Evolutionary conservation across 2,888 invertebrate species (phyloP).

Genomic region (Tetrapedia diversipes): DNA sequence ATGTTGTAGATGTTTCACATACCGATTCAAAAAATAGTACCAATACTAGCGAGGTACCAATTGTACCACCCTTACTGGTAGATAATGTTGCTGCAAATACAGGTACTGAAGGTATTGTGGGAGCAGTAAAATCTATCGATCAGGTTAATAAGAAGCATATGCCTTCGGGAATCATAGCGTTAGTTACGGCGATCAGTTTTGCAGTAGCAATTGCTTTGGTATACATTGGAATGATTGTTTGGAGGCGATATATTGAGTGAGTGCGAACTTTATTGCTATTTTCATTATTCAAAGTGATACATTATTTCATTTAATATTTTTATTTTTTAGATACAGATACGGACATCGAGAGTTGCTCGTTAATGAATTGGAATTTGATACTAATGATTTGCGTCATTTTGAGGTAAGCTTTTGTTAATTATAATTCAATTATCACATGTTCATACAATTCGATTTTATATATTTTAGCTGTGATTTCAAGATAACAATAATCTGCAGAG

Average conservation of each 20-base stretch:
- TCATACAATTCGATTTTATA: conserved; percentile 11
- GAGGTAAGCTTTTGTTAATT: conserved; percentile 78
- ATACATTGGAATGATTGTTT: conserved; percentile 81
- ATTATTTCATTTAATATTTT: neutral
- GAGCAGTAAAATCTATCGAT: conserved; percentile 13
- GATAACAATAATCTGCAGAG: conserved; percentile 13
- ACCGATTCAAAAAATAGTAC: neutral
- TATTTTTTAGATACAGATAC: conserved; percentile 75
- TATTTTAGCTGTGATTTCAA: conserved; percentile 67
- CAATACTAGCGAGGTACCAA: conserved; percentile 15
- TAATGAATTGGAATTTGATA: conserved; percentile 82
- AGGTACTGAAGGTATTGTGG: neutral
- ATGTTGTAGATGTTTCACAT: conserved; percentile 4
- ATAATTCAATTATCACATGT: conserved; percentile 32
- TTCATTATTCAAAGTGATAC: neutral
- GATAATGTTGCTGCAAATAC: neutral
- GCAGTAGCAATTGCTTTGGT: conserved; percentile 78
- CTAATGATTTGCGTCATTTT: conserved; percentile 82
- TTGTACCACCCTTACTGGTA: conserved; percentile 9
- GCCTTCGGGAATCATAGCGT: conserved; percentile 73
- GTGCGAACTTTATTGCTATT: conserved; percentile 43
- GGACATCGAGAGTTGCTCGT: conserved; percentile 83
- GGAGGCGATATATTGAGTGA: conserved; percentile 83
- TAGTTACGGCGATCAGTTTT: conserved; percentile 76
- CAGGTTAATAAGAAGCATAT: conserved; percentile 55